Conservation (phyloP, 1,140 invertebrate genomes). For the Scylla paramamosain region DNA sequence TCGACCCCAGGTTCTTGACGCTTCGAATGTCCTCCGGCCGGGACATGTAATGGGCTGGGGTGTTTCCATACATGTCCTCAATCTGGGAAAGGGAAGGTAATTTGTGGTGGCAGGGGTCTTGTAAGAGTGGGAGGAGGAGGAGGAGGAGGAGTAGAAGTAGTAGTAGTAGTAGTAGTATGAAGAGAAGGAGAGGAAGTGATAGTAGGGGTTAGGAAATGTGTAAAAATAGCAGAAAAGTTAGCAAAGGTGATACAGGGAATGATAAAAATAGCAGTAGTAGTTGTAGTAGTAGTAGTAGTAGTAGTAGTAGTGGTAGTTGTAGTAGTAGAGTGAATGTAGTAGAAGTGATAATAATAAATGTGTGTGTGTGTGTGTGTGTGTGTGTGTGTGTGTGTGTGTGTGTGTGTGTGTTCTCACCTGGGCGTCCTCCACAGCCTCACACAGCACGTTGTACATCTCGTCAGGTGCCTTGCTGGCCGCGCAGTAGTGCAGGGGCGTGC, state of each 20-base stretch:
- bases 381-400: neutral
- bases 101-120: neutral
- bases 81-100: neutral
- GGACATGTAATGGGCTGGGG: conserved; percentile 87
- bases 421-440: conserved; percentile 86
- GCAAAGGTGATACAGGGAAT: no score
- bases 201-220: no score
- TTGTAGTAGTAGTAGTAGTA: neutral
- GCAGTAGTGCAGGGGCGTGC: conserved; percentile 91
- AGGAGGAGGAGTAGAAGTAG: no score
- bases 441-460: conserved; percentile 85
- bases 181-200: no score
- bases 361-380: neutral
- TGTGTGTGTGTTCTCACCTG: conserved; percentile 79
- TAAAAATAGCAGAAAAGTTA: no score
- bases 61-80: conserved; percentile 85
- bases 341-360: no score
- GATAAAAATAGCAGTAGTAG: no score
- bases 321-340: neutral
- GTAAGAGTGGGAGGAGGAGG: neutral
- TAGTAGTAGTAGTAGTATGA: no score
- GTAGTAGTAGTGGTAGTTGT: neutral
- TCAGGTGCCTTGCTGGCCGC: conserved; percentile 85
- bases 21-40: conserved; percentile 79
- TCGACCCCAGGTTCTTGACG: conserved; percentile 78